These are phyloP conservation scores for Drosophila santomea DNA, from an alignment of 1,140 invertebrate genomes.

Conservation along the genomic window DNA sequence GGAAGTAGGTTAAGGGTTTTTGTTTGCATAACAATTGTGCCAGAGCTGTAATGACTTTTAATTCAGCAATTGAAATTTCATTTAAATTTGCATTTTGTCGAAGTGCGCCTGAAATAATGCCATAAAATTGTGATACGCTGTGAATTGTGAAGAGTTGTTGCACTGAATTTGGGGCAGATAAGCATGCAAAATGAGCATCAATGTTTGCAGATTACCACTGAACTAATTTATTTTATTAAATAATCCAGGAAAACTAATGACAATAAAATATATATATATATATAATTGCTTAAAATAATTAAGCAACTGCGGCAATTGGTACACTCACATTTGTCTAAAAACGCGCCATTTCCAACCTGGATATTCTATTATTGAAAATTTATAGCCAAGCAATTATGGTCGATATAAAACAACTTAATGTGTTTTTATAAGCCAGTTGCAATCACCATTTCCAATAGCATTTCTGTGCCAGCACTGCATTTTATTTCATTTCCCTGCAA, in stretches of 20 bases:
- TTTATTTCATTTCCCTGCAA: neutral
- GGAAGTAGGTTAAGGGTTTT: conserved; percentile 52
- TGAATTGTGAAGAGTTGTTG: neutral
- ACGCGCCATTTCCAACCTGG: no score
- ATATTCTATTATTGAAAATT: neutral
- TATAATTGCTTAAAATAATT: no score
- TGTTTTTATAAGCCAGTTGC: neutral
- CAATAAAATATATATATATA: no score
- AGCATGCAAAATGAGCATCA: neutral
- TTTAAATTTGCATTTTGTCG: conserved; percentile 20
- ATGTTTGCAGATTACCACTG: no score
- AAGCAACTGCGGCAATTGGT: no score
- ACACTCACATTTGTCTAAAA: no score
- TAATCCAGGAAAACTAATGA: neutral
- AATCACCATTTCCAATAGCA: neutral
- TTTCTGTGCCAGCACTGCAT: neutral
- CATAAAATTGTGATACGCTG: neutral
- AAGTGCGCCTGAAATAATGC: neutral
- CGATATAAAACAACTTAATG: neutral
- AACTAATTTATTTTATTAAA: neutral
- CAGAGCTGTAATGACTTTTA: conserved; percentile 24
- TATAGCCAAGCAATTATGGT: neutral
- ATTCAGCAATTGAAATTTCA: conserved; percentile 26
- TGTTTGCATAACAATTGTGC: conserved; percentile 43
- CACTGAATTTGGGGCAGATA: neutral